Conservation (phyloP, 2,113 vertebrate species). For the Caranx melampygus region DNA sequence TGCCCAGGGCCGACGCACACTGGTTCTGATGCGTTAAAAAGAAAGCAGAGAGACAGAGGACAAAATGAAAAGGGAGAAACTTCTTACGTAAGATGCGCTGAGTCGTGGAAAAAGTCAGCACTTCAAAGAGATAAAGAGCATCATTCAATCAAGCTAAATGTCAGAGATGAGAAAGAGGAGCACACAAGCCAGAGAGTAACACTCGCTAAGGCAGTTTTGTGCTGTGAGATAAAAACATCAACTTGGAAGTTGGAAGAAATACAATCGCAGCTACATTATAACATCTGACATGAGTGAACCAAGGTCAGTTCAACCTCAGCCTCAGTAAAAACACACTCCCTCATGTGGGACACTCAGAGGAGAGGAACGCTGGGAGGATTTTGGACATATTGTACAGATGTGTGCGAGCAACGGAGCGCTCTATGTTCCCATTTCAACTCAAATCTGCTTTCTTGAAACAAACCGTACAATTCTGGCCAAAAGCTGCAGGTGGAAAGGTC, state of each 20-base stretch:
- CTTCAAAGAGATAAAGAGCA: slow-evolving; percentile 8
- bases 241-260: neutral
- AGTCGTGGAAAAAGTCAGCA: neutral
- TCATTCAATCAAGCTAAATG: slow-evolving; percentile 28
- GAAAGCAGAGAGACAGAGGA: neutral
- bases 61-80: neutral
- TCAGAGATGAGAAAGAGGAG: slow-evolving; percentile 36
- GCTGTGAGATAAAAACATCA: slow-evolving; percentile 31
- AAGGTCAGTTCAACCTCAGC: slow-evolving; percentile 16
- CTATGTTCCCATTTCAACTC: no score
- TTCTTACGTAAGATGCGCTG: neutral
- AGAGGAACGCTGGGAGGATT: slow-evolving; percentile 28
- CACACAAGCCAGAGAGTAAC: neutral
- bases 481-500: slow-evolving; percentile 1
- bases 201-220: slow-evolving; percentile 1
- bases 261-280: neutral
- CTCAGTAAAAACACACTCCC: slow-evolving; percentile 35
- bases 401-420: neutral
- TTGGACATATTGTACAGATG: slow-evolving; percentile 52
- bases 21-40: slow-evolving; percentile 84
- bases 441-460: neutral
- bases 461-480: slow-evolving; percentile 42
- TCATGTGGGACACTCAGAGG: slow-evolving; percentile 42
- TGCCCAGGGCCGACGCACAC: slow-evolving; percentile 85
- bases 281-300: neutral